These are phyloP conservation scores for Conger conger DNA, from an alignment of 2,113 vertebrate genomes.

Conservation along the genomic window DNA sequence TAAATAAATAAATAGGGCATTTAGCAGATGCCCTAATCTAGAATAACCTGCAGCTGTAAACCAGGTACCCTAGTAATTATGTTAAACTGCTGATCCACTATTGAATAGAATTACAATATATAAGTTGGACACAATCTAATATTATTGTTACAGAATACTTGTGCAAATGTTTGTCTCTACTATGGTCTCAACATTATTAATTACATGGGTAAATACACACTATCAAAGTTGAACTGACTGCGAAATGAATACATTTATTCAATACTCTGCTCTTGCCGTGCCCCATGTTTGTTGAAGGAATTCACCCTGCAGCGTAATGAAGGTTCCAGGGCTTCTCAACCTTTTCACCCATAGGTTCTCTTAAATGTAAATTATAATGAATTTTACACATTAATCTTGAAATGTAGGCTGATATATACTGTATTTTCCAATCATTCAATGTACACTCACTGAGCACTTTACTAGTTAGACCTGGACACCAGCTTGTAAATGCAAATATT, in stretches of 20 bases:
- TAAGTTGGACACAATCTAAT: not conserved
- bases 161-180: not conserved
- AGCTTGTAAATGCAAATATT: too few relatives aligned
- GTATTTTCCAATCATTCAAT: not conserved
- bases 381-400: not conserved
- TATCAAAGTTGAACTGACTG: not conserved
- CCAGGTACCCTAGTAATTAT: too few relatives aligned
- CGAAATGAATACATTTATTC: not conserved
- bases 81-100: too few relatives aligned
- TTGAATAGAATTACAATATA: too few relatives aligned
- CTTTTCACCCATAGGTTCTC: not conserved
- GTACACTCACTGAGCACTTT: too few relatives aligned
- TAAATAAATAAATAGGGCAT: too few relatives aligned
- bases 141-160: not conserved
- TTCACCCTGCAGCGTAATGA: not conserved
- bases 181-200: not conserved
- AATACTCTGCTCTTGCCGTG: not conserved
- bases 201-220: not conserved
- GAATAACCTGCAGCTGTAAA: too few relatives aligned
- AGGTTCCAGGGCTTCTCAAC: not conserved
- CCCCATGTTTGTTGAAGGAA: not conserved
- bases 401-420: not conserved
- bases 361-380: not conserved
- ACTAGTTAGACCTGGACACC: too few relatives aligned
- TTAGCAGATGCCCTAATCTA: too few relatives aligned